phyloP scores from a whole-genome alignment of 2,113 vertebrate genomes.

The Chaetura pelagica region DNA sequence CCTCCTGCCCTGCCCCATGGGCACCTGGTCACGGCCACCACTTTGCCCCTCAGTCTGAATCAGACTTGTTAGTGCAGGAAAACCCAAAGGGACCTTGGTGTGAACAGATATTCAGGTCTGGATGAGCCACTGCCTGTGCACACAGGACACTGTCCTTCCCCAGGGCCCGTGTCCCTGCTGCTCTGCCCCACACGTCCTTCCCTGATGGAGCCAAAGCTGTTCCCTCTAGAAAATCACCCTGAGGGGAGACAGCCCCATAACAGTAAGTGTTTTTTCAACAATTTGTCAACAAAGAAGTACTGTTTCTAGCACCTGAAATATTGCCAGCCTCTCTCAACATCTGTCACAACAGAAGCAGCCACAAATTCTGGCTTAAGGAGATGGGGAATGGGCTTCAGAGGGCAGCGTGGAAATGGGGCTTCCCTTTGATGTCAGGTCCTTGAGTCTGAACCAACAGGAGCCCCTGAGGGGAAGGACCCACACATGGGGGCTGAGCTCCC shows the following conservation, averaged over 20 bases:
- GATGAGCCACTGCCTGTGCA: not conserved
- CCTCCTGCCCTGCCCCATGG: not conserved
- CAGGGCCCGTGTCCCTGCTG: not conserved
- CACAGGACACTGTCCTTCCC: not conserved
- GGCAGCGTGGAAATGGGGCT: not conserved
- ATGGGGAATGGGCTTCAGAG: not conserved
- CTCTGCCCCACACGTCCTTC: not conserved
- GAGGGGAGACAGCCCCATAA: not conserved
- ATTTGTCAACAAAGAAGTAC: constrained; percentile 32
- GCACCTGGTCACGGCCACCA: not conserved
- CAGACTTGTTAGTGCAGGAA: not conserved
- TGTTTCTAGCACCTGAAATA: constrained; percentile 10
- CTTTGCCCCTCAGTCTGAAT: not conserved
- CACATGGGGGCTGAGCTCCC: fast-evolving
- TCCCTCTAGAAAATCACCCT: not conserved
- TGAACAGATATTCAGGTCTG: not conserved
- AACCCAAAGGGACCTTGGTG: fast-evolving
- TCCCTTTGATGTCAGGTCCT: too few relatives aligned
- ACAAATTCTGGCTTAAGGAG: constrained; percentile 9
- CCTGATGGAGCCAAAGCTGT: not conserved
- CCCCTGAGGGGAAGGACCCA: fast-evolving
- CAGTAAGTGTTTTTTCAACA: constrained; percentile 18
- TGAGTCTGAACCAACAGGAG: not conserved
- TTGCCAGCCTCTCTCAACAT: constrained; percentile 37
- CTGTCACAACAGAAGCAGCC: constrained; percentile 31